Conservation (phyloP, 2,113 vertebrate genomes). For the Porphyrio hochstetteri region DNA sequence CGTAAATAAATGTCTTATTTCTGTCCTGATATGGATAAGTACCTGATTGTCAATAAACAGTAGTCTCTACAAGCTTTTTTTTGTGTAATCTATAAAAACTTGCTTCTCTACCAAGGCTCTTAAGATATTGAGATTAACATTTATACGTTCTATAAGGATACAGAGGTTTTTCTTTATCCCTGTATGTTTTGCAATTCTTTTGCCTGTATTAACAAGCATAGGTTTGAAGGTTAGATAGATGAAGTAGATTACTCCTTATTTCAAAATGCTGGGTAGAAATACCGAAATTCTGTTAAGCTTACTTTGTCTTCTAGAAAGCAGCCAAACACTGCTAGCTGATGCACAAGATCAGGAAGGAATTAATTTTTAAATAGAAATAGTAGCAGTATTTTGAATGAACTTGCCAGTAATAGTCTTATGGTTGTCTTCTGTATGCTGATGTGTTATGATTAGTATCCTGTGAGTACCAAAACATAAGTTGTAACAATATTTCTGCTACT, state of each 20-base stretch:
- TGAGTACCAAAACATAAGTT: not conserved
- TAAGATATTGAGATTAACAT: not conserved
- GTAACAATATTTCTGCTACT: slow-evolving; percentile 8
- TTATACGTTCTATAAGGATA: not conserved
- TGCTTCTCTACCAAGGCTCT: not conserved
- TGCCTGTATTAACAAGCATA: not conserved
- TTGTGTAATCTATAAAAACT: not conserved
- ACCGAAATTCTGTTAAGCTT: not conserved
- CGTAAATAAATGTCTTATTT: not conserved
- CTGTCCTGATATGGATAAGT: not conserved
- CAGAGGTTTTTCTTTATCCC: not conserved
- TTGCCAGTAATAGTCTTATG: not conserved
- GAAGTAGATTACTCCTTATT: not conserved
- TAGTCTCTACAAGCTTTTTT: not conserved
- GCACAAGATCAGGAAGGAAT: not conserved
- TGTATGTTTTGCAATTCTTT: not conserved
- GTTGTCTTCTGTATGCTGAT: not conserved
- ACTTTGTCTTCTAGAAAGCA: not conserved
- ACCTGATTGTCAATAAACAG: not conserved
- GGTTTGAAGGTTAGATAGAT: not conserved
- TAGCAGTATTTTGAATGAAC: not conserved
- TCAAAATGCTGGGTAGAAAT: not conserved
- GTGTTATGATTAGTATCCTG: not conserved
- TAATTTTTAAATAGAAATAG: not conserved
- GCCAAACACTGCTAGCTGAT: not conserved